Conservation (phyloP, 1,140 invertebrate genomes). For the Anastrepha ludens region DNA sequence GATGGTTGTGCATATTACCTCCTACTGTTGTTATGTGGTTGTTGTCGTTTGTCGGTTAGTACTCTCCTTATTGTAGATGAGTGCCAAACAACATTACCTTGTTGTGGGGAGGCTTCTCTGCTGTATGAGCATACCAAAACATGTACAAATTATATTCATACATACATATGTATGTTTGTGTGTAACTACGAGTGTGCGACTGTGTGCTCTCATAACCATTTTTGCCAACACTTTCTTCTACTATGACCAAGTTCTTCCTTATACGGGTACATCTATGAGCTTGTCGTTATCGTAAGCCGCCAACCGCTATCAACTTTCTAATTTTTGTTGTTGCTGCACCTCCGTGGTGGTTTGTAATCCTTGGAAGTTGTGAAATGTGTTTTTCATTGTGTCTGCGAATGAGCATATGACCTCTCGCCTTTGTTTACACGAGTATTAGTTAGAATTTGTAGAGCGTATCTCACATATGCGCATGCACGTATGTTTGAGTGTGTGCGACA, state of each 20-base stretch:
- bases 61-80: neutral
- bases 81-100: neutral
- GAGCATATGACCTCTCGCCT: slow-evolving; percentile 11
- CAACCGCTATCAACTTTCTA: neutral
- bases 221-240: slow-evolving; percentile 11
- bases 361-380: slow-evolving; percentile 37
- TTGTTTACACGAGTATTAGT: slow-evolving; percentile 27
- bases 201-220: neutral
- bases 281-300: slow-evolving; percentile 1
- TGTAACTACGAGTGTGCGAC: neutral
- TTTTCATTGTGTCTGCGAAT: slow-evolving; percentile 44
- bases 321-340: neutral
- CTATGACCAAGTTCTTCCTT: neutral
- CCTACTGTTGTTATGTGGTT: neutral
- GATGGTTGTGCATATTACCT: neutral
- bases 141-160: neutral
- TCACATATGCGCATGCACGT: neutral
- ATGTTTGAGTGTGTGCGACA: too few relatives aligned
- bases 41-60: neutral
- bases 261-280: neutral
- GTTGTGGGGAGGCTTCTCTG: neutral
- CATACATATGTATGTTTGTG: neutral
- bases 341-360: slow-evolving; percentile 10
- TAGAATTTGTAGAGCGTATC: neutral
- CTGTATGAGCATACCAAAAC: neutral